Conservation (phyloP, 1,140 invertebrate species). For the Drosophila malerkotliana region DNA sequence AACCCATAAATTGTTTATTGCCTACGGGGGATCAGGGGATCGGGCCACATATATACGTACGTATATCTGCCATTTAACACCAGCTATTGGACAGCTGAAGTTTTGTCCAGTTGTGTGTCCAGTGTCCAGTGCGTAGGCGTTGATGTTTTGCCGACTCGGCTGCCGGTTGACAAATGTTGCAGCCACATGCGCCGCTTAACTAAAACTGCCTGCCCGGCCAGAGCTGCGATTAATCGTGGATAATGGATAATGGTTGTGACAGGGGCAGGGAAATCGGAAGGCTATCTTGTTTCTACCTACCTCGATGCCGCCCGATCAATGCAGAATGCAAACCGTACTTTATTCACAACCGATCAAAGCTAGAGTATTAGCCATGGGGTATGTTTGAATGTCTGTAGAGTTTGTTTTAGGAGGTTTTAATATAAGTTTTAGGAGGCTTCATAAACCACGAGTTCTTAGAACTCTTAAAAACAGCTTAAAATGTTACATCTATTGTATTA, state of each 20-base stretch:
- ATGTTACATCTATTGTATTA: no score
- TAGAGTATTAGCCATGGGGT: background rate
- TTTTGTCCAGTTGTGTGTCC: constrained; percentile 20
- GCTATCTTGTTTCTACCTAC: constrained; percentile 60
- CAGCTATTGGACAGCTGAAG: constrained; percentile 41
- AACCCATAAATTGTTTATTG: constrained; percentile 79
- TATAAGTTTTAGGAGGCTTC: no score
- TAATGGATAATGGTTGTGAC: constrained; percentile 24
- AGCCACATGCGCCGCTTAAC: constrained; percentile 76
- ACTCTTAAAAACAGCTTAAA: no score
- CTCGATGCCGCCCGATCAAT: constrained; percentile 58
- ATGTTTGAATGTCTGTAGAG: no score
- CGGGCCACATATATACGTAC: constrained; percentile 27
- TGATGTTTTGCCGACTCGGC: constrained; percentile 75
- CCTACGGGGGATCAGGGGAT: constrained; percentile 16
- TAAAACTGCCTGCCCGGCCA: constrained; percentile 58
- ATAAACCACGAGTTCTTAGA: no score
- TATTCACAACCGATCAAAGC: constrained; percentile 37
- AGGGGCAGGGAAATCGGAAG: constrained; percentile 16
- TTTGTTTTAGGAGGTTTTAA: no score
- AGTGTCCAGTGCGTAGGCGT: constrained; percentile 61
- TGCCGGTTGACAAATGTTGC: constrained; percentile 76
- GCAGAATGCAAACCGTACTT: constrained; percentile 47
- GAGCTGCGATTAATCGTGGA: constrained; percentile 26
- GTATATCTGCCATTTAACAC: constrained; percentile 59